Base-by-base conservation (phyloP, 1,140 invertebrate species). In the Lordiphosa mommai region DNA sequence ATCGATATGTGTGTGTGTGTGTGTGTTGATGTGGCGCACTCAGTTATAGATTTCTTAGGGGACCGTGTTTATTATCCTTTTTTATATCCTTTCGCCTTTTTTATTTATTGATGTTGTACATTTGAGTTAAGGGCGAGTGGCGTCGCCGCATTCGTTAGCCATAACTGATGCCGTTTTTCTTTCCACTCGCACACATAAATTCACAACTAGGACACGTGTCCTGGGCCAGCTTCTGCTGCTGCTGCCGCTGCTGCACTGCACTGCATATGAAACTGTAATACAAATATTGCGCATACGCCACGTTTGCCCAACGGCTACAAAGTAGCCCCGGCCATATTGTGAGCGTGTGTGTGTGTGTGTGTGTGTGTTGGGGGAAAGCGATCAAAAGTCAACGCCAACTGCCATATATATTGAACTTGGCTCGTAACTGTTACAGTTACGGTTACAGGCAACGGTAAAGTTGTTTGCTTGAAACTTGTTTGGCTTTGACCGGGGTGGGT, bases 31-130 rank as follows among this genome's bases (percentile, higher is more conserved):
- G 70, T 66, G 60, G 65, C 76, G 76, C 64, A 82, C 74, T 80
- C 74, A 74, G 74, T 82, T 80, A 80, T 80, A 80, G 76, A 80
- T 80, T 80, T 80, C 74, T 80, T 80, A 56, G 74, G 74, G 74
- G 76, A 80, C 74, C 63, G 60, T 80, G 74, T 82, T 80, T 80
- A 80, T 80, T 80, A 80, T 80, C 76, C 76, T 70, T 79, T 79
- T 72, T 76, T 79, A 79, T 79, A 79, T 74, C 70, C 76, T 79
- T 74, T 32, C 33, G 37, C 36, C 44, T 57, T 40, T 30, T 79
- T 80, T 79, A 82, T 80, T 80, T 80, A 82, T 80, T 82, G 76
- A 80, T 80, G 76, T 79, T 79, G 74, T 80, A 80, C 74, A 82
- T 74, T 82, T 80, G 74, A 80, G 74, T 80, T 80, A 80, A 80